Conservation (phyloP, 2,113 vertebrate genomes). For the Xenotilapia leptura region DNA sequence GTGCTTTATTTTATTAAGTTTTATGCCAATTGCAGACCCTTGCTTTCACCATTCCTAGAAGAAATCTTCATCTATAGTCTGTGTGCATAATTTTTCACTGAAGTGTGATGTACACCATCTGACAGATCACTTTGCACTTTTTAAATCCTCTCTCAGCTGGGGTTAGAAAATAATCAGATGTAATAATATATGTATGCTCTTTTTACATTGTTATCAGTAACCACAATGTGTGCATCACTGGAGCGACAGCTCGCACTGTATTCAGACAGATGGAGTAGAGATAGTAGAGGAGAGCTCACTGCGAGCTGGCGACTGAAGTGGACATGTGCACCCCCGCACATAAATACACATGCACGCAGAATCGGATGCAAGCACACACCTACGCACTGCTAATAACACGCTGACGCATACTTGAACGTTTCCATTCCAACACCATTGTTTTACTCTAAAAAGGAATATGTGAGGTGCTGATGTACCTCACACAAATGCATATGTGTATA, state of each 20-base stretch:
- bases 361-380: slow-evolving; percentile 18
- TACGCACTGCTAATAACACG: slow-evolving; percentile 9
- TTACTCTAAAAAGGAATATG: not conserved
- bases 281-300: slow-evolving; percentile 7
- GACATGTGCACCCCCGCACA: slow-evolving; percentile 5
- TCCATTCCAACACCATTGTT: not conserved
- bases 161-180: not conserved
- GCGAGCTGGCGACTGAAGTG: slow-evolving; percentile 27
- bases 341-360: not conserved
- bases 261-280: slow-evolving; percentile 37
- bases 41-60: not conserved
- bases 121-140: not conserved
- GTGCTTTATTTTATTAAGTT: not conserved
- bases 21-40: not conserved
- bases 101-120: not conserved
- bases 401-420: not conserved
- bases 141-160: not conserved
- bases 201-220: not conserved
- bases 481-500: not conserved
- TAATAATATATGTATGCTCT: not conserved
- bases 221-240: not conserved
- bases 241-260: not conserved
- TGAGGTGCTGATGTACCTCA: not conserved
- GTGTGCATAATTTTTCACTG: not conserved
- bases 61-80: not conserved